phyloP scores from a whole-genome alignment of 2,888 invertebrate genomes.

The Chalcosyrphus nemorum region DNA sequence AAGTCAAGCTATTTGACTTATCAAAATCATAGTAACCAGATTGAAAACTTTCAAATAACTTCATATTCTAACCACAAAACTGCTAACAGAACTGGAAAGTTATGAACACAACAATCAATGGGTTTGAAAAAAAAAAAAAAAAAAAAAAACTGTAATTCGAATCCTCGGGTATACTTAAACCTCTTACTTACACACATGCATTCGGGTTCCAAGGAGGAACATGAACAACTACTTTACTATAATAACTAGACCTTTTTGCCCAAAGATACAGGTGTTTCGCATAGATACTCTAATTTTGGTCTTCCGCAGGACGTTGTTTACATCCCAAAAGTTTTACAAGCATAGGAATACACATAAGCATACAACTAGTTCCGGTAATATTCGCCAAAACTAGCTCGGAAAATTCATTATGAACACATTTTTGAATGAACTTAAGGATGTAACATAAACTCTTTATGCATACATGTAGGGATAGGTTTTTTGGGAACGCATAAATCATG shows the following conservation, averaged over 20 bases:
- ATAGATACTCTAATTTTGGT: constrained; percentile 60
- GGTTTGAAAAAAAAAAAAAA: too few relatives aligned
- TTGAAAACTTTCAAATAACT: too few relatives aligned
- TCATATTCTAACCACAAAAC: too few relatives aligned
- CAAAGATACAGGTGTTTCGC: constrained; percentile 44
- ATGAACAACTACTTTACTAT: too few relatives aligned
- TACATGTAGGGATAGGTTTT: neutral
- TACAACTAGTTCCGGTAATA: constrained; percentile 5
- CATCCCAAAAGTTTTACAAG: constrained; percentile 52
- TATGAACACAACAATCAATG: too few relatives aligned
- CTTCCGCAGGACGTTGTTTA: constrained; percentile 63
- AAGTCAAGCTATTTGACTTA: too few relatives aligned
- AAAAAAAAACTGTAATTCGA: too few relatives aligned
- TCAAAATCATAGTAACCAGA: too few relatives aligned
- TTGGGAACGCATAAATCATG: constrained; percentile 18
- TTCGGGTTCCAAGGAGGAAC: too few relatives aligned
- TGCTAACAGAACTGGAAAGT: too few relatives aligned
- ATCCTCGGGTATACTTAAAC: too few relatives aligned
- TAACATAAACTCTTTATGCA: neutral
- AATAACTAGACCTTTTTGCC: neutral
- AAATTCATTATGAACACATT: constrained; percentile 34
- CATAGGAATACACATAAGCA: constrained; percentile 17
- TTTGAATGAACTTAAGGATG: neutral
- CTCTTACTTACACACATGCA: too few relatives aligned
- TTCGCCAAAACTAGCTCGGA: neutral